phyloP scores from a whole-genome alignment of 1,140 invertebrate species.

The Catajapyx aquilonaris region DNA sequence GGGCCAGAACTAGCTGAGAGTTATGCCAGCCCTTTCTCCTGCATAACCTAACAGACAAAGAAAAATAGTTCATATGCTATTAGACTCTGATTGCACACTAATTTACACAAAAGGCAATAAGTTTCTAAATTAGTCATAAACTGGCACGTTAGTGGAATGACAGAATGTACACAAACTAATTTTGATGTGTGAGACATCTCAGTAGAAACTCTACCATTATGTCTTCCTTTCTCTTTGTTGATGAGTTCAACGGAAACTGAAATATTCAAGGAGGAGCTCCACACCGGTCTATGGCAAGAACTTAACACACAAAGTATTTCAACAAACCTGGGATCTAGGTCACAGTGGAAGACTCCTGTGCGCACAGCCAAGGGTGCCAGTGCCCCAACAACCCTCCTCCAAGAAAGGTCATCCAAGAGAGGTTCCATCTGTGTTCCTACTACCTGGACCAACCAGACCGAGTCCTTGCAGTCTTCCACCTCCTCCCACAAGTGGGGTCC shows the following conservation, averaged over 20 bases:
- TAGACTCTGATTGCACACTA: too few species aligned
- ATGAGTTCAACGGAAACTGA: too few species aligned
- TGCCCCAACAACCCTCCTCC: slow-evolving; percentile 21
- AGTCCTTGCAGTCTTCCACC: slow-evolving; percentile 32
- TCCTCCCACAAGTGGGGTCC: slow-evolving; percentile 27
- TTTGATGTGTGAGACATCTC: too few species aligned
- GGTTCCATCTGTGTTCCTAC: slow-evolving; percentile 11
- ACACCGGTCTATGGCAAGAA: too few species aligned
- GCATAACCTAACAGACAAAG: slow-evolving; percentile 22
- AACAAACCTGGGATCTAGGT: slow-evolving; percentile 22
- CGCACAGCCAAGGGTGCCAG: slow-evolving; percentile 25
- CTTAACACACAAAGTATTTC: too few species aligned
- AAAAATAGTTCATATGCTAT: slow-evolving; percentile 4
- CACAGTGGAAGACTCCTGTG: slow-evolving; percentile 27
- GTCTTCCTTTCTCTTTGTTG: too few species aligned
- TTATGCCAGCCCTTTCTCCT: slow-evolving; percentile 23
- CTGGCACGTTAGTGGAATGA: too few species aligned
- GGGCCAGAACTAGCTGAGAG: slow-evolving; percentile 24
- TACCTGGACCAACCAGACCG: slow-evolving; percentile 30
- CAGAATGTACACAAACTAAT: too few species aligned
- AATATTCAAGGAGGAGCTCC: too few species aligned
- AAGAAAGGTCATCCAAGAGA: slow-evolving; percentile 18
- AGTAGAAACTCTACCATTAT: too few species aligned
- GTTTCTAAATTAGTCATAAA: too few species aligned
- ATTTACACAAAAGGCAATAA: too few species aligned